Base-by-base conservation (phyloP, 2,888 invertebrate genomes). In the Nymphalis c-album region DNA sequence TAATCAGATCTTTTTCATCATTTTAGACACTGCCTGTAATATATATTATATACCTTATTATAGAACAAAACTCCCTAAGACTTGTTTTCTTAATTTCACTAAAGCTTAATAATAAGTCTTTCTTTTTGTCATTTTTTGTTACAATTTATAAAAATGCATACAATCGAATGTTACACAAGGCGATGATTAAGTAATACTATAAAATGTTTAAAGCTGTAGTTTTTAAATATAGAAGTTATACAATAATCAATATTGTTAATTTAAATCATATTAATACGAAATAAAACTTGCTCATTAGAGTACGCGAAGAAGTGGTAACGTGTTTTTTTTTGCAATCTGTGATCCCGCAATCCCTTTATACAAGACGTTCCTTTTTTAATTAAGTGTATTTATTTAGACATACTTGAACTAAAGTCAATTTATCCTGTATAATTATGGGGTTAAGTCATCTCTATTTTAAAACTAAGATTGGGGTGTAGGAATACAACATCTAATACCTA, bases 201-300 rank as follows among this genome's bases (percentile, higher is more conserved):
- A 26, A 4, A 51, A 26, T 22, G 35, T 26, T 55, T 55, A 55
- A 55, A 55, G 55, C 55, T 55, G 17, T 55, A 55, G 13, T 55
- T 17, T 55, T 55, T 51, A 47, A 47, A 47, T 10, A 40, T 40
- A 40, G 7, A 48, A n/a, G 7, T 48, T n/a, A n/a, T 48, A 48
- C 8, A 48, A 48, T n/a, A 48, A 48, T 18, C 10, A 20, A 51
- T 51, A 51, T 20, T 51, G 22, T 5, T 22, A 10, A 51, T 51
- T 40, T 13, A 40, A 22, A 51, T 2, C 18, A 10, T 16, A 31
- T 22, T 51, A 10, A 26, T 51, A 20, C 10, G 22, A 26, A 51
- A 51, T 13, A 13, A 51, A 22, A 51, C 6, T 51, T 51, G 20
- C 16, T 7, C 22, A 20, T n/a, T 13, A 26, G 22, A 51, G 51